A percentile compares a stretch with the other conserved stretches of the same genome.
Conservation (phyloP, 2,888 invertebrate genomes). For the Ptilodon capucinus region DNA sequence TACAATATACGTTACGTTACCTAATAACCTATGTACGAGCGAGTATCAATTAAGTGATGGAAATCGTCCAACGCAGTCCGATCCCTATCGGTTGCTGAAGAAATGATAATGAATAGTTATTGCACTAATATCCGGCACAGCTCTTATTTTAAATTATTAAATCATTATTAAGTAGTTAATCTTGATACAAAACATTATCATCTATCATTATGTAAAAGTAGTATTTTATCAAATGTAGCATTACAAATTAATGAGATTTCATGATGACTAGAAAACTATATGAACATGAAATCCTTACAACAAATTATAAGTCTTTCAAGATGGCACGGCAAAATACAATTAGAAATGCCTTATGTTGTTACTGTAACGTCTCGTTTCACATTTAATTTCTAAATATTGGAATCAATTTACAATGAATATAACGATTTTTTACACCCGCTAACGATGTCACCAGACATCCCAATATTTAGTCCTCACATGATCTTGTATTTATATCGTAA, state of each 20-base stretch:
- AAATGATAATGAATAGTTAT: slow-evolving; percentile 43
- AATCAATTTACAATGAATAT: slow-evolving; percentile 73
- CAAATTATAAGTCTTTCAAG: slow-evolving; percentile 79
- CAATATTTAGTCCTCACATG: slow-evolving; percentile 73
- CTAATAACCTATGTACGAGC: slow-evolving; percentile 21
- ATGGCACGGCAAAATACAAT: slow-evolving; percentile 76
- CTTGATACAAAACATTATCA: slow-evolving; percentile 57
- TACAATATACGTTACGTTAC: slow-evolving; percentile 18
- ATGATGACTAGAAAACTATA: slow-evolving; percentile 81
- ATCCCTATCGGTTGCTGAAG: slow-evolving; percentile 39
- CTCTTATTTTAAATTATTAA: slow-evolving; percentile 43
- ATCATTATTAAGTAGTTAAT: slow-evolving; percentile 35
- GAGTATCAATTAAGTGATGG: slow-evolving; percentile 17
- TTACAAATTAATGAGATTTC: slow-evolving; percentile 76
- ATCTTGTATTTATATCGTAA: slow-evolving; percentile 58
- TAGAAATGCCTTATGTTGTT: slow-evolving; percentile 75
- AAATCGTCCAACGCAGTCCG: slow-evolving; percentile 40
- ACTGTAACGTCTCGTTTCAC: slow-evolving; percentile 58
- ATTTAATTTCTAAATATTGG: slow-evolving; percentile 76
- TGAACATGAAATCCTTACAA: slow-evolving; percentile 81
- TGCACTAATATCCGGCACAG: slow-evolving; percentile 57
- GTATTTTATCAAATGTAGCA: slow-evolving; percentile 64
- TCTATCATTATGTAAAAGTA: slow-evolving; percentile 51
- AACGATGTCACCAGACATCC: slow-evolving; percentile 68
- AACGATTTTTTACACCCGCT: slow-evolving; percentile 79